A percentile compares a stretch with the other conserved stretches of the same genome.
Evolutionary conservation across 1,140 invertebrate genomes (phyloP).

Genomic region (Lepidotrigona ventralis): DNA sequence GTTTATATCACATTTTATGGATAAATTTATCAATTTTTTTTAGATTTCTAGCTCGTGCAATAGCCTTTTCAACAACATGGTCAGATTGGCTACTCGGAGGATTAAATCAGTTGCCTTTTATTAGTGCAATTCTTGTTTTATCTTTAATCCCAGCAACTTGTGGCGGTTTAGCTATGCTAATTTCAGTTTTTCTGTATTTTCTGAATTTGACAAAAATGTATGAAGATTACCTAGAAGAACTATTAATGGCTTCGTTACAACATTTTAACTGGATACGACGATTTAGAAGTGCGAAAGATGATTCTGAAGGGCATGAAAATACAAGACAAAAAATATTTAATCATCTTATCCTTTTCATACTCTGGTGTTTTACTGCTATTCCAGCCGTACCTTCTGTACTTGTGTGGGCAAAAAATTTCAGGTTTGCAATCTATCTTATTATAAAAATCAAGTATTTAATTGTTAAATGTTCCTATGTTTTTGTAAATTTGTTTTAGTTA

Average conservation of each 20-base stretch:
- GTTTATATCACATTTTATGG: slow-evolving; percentile 16
- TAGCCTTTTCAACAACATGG: slow-evolving; percentile 79
- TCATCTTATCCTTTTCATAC: slow-evolving; percentile 75
- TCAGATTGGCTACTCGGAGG: slow-evolving; percentile 81
- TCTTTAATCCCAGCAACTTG: slow-evolving; percentile 80
- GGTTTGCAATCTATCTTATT: slow-evolving; percentile 45
- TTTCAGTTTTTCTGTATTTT: slow-evolving; percentile 75
- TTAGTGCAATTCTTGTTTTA: slow-evolving; percentile 77
- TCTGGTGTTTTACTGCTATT: slow-evolving; percentile 72
- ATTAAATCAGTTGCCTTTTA: slow-evolving; percentile 80
- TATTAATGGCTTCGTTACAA: slow-evolving; percentile 73
- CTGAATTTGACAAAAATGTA: slow-evolving; percentile 86
- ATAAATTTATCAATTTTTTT: slow-evolving; percentile 30
- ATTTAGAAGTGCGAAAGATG: slow-evolving; percentile 45
- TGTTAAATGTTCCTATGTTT: neutral
- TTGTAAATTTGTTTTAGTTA: slow-evolving; percentile 68
- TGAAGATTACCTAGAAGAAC: slow-evolving; percentile 87
- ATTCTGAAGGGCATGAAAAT: slow-evolving; percentile 38
- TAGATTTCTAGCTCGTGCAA: slow-evolving; percentile 80
- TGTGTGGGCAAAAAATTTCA: slow-evolving; percentile 79
- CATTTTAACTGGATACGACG: slow-evolving; percentile 57
- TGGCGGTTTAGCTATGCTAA: slow-evolving; percentile 79
- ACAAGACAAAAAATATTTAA: slow-evolving; percentile 71
- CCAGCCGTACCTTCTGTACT: slow-evolving; percentile 76
- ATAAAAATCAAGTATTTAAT: neutral